Evolutionary conservation across 2,888 invertebrate species (phyloP).

Genomic region (Rotaria sp.): DNA sequence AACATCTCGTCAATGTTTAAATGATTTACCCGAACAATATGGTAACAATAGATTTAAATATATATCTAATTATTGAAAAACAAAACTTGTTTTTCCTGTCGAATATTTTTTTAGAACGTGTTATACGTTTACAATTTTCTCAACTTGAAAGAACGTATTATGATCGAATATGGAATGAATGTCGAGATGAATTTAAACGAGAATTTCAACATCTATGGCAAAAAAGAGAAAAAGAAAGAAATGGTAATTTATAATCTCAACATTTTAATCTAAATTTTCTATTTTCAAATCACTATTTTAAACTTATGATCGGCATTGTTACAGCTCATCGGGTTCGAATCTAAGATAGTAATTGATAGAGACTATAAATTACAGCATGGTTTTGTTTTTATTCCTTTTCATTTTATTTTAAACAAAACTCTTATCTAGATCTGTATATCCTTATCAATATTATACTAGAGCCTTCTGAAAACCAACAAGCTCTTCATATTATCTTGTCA

Average conservation of each 20-base stretch:
- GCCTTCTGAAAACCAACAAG: no score
- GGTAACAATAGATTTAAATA: not conserved
- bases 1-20: constrained; percentile 2
- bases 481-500: no score
- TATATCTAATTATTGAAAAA: no score
- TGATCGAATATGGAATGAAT: not conserved
- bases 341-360: no score
- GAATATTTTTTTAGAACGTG: not conserved
- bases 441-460: no score
- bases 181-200: constrained; percentile 15
- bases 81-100: no score
- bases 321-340: not conserved
- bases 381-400: no score
- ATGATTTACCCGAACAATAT: not conserved
- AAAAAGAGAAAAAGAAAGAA: not conserved
- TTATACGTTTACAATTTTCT: not conserved
- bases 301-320: not conserved
- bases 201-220: not conserved
- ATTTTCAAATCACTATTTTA: not conserved
- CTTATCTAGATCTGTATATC: no score
- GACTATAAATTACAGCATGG: no score
- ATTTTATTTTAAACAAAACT: no score
- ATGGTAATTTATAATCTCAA: not conserved
- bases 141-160: not conserved
- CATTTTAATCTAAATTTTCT: no score